Evolutionary conservation across 2,113 vertebrate species (phyloP), one percentile per base, ranked within the genome.

Genomic region (Phalacrocorax aristotelis): DNA sequence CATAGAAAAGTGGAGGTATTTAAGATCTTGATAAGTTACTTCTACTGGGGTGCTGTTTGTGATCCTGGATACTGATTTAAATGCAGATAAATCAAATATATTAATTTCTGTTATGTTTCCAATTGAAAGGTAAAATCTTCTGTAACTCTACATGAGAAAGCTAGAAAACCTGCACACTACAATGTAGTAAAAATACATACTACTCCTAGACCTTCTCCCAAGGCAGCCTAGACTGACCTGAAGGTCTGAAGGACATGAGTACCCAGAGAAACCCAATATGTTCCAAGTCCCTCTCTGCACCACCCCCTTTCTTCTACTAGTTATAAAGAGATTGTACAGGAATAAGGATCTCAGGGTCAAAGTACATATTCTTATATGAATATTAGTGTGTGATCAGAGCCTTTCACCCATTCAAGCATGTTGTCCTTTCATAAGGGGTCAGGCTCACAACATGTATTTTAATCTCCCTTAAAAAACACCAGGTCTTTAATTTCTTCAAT

Each of bases 151-250:
- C 13, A 52, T 34, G 18, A 44, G 8, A 64, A 92, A 69, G 32
- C 13, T 32, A 52, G 25, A 72, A 69, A 44, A 74, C 13, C 26
- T 48, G 5, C 18, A 32, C 32, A 23, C 26, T 29, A 44, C 23
- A 23, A 16, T 34, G 4, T 16, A 23, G 25, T 55, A 38, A 61
- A 64, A 71, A 17, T 65, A 44, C 20, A 5, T 64, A 34, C 38
- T 68, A 42, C 16, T 68, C 9, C 30, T 48, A 57, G 8, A 51
- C 14, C n/a, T 61, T 77, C 54, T 86, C 30, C 13, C 22, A 87
- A 8, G 22, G 17, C 42, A 78, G 44, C 7, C 6, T 6, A 49
- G 34, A 49, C 7, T 0, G 0, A 49, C 25, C 5, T 32, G 23
- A 77, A 90, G 32, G 34, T 29, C 13, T 54, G 83, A 87, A 88